Evolutionary conservation across 2,888 invertebrate species (phyloP), one percentile per base, ranked within the genome.

Genomic region (Stramonita haemastoma): DNA sequence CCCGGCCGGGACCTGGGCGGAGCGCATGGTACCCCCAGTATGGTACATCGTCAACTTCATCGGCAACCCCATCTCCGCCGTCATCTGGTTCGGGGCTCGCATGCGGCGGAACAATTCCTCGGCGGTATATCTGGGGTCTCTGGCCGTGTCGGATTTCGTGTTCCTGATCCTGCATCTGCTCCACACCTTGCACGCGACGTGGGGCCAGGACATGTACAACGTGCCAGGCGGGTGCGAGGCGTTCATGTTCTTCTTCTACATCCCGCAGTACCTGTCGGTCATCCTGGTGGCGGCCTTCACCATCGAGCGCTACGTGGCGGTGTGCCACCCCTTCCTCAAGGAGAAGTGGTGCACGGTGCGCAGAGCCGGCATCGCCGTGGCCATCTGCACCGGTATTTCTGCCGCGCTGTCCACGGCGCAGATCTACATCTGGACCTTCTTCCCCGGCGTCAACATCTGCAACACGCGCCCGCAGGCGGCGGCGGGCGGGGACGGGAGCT

Each of bases 81-180:
- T 92, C 83, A 93, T 96, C 87, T 96, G 96, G 96, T 91, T 95
- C 36, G 94, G 94, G 81, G 91, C 92, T 17, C 92, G 94, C 60
- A 95, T 95, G 94, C 91, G 95, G 8, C 91, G 93, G 26, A 95
- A 95, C 90, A 96, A 95, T 91, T 95, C 95, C 0, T 95, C 95
- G 5, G 96, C 96, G 22, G 93, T 96, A 29, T 96, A 96, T 91
- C 92, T 96, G 13, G 95, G 95, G 15, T 93, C 94, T 0, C 93
- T 96, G 70, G 94, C 95, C 26, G 92, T 95, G 19, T 94, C 94
- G 1, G 95, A 96, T 91, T 91, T 94, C 56, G 84, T 94, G 0
- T 94, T 95, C 89, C 93, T 96, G 83, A 85, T 94, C 66, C 92
- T 94, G 60, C 94, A 94, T 88, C 91, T 94, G 26, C 81, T 94